Conservation (phyloP, 64 coral and sea anemone species). For the Astreopora myriophthalma region DNA sequence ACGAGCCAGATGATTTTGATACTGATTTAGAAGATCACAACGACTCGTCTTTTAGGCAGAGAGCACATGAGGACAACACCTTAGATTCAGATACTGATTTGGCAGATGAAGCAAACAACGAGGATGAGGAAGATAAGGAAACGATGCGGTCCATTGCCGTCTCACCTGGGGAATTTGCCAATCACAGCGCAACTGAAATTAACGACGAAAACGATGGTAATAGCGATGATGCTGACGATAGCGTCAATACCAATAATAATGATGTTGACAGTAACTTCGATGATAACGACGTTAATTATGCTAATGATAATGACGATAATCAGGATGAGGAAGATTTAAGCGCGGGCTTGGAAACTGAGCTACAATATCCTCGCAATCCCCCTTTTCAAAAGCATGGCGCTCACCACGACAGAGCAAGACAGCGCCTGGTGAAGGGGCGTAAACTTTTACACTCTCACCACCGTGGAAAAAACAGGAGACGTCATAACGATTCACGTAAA, state of each 20-base stretch:
- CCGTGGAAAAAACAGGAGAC: not conserved
- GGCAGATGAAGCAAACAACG: not conserved
- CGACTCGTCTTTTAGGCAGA: not conserved
- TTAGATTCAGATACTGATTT: not conserved
- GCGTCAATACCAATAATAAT: not conserved
- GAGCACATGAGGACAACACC: not conserved
- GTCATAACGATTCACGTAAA: not conserved
- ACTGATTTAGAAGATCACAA: not conserved
- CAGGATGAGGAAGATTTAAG: not conserved
- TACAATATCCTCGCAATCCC: not conserved
- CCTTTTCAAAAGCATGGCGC: not conserved
- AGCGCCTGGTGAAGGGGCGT: not conserved
- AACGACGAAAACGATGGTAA: not conserved
- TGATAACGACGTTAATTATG: too few species aligned
- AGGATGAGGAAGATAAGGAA: conserved; percentile 7
- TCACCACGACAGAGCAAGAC: not conserved
- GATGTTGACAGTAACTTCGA: not conserved
- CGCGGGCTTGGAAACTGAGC: not conserved
- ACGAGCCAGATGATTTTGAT: not conserved
- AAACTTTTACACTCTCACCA: not conserved
- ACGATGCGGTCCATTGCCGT: not conserved
- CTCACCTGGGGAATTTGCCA: not conserved
- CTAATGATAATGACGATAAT: too few species aligned
- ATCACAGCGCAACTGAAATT: not conserved
- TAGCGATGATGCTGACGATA: not conserved